A percentile compares a stretch with the other conserved stretches of the same genome.
Conservation (phyloP, 2,797 vertebrate genomes). For the Spea hammondii region DNA sequence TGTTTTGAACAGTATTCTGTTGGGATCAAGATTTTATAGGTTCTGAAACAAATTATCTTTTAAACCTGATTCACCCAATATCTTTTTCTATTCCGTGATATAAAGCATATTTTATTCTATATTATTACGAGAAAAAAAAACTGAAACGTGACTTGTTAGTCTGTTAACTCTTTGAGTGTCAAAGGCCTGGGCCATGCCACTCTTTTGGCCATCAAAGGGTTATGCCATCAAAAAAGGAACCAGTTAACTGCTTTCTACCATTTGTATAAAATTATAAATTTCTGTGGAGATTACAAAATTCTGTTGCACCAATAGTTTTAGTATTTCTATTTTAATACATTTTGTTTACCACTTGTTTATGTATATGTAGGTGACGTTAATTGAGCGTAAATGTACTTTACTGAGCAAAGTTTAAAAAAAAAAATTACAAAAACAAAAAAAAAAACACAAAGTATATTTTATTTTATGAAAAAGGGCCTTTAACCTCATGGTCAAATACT, state of each 20-base stretch:
- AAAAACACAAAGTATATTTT: conserved; percentile 98
- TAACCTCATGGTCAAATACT: conserved; percentile 99
- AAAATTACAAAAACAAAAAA: conserved; percentile 54
- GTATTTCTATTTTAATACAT: conserved; percentile 99
- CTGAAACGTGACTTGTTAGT: conserved; percentile 81
- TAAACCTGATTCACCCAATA: conserved; percentile 90
- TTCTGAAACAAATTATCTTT: conserved; percentile 86
- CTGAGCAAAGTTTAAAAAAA: conserved; percentile 98
- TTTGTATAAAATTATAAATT: conserved; percentile 94
- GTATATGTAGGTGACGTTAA: conserved; percentile 99
- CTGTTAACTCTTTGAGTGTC: conserved; percentile 64
- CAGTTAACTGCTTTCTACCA: conserved; percentile 91
- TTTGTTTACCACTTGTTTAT: conserved; percentile 99
- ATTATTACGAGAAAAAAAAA: conserved; percentile 84
- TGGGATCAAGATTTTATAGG: conserved; percentile 93
- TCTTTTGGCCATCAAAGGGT: neutral
- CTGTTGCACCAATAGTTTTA: conserved; percentile 98
- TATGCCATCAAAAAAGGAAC: conserved; percentile 76
- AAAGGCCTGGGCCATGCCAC: neutral
- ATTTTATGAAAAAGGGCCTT: conserved; percentile 99
- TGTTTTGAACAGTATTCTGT: conserved; percentile 94
- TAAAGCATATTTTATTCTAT: conserved; percentile 99
- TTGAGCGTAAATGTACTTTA: conserved; percentile 99
- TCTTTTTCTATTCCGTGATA: conserved; percentile 99
- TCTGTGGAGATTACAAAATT: conserved; percentile 93